These are phyloP conservation scores for Crax fasciolata DNA, from an alignment of 2,797 vertebrate species.

Conservation along the genomic window DNA sequence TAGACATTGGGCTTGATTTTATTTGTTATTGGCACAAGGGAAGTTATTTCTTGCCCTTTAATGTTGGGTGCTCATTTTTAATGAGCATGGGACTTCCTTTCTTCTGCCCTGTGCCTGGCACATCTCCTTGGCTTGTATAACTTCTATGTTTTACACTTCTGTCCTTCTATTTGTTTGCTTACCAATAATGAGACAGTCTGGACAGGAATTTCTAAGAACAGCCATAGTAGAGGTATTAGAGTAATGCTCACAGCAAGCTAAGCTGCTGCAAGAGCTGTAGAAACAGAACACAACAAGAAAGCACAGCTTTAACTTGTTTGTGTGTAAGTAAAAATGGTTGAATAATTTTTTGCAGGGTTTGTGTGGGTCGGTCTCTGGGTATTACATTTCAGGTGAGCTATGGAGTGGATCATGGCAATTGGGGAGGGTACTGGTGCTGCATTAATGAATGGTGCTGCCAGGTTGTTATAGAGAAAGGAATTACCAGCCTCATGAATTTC, in stretches of 20 bases:
- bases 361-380: neutral
- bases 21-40: neutral
- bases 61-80: neutral
- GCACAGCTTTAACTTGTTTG: neutral
- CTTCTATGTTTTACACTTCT: neutral
- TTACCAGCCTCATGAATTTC: constrained; percentile 36
- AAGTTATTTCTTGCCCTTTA: neutral
- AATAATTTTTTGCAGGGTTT: neutral
- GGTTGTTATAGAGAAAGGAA: constrained; percentile 20
- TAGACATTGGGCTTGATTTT: neutral
- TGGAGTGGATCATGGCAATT: neutral
- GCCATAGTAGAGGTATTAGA: neutral
- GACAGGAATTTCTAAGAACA: neutral
- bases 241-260: neutral
- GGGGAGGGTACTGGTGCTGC: neutral
- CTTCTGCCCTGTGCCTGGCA: neutral
- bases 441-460: constrained; percentile 4
- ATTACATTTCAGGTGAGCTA: neutral
- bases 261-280: neutral
- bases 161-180: neutral
- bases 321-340: neutral
- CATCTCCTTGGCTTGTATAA: neutral
- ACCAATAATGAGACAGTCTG: neutral
- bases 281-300: neutral
- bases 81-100: neutral